A percentile compares a stretch with the other conserved stretches of the same genome.
Conservation (phyloP, 2,888 invertebrate species). For the Pimpla rufipes region DNA sequence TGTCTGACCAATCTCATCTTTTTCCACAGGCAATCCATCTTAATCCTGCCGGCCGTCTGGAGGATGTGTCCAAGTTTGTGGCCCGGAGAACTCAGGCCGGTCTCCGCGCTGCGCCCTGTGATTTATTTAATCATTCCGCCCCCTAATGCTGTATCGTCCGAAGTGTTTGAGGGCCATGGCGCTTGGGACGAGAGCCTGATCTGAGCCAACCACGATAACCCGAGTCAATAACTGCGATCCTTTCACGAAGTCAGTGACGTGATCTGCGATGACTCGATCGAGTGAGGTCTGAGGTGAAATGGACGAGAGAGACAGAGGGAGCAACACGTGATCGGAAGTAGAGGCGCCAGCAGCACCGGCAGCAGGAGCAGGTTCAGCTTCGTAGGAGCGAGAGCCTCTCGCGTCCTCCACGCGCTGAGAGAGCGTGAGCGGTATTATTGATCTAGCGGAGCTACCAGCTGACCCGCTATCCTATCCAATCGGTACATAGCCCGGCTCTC, state of each 20-base stretch:
- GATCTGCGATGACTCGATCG: conserved; percentile 2
- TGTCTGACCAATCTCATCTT: conserved; percentile 54
- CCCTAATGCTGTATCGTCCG: not conserved
- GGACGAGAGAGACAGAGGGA: not conserved
- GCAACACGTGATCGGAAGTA: conserved; percentile 40
- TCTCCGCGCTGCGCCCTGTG: not conserved
- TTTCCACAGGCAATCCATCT: conserved; percentile 48
- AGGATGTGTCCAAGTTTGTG: conserved; percentile 7
- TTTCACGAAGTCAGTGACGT: not conserved
- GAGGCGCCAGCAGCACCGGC: conserved; percentile 25
- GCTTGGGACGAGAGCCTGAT: not conserved
- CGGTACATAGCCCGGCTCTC: conserved; percentile 29
- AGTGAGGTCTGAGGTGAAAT: not conserved
- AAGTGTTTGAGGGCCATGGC: not conserved
- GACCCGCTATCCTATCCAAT: conserved; percentile 73
- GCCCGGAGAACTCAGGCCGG: not conserved
- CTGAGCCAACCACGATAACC: not conserved
- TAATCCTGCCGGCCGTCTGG: conserved; percentile 21
- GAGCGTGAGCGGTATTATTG: conserved; percentile 76
- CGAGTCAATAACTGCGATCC: not conserved
- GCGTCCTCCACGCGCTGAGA: conserved; percentile 64
- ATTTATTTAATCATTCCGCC: conserved; percentile 16
- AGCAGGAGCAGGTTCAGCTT: conserved; percentile 25
- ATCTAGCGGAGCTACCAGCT: conserved; percentile 71
- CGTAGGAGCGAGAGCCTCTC: conserved; percentile 47